A percentile compares a stretch with the other conserved stretches of the same genome.
Conservation (phyloP, 2,113 vertebrate species). For the Labeo catla region DNA sequence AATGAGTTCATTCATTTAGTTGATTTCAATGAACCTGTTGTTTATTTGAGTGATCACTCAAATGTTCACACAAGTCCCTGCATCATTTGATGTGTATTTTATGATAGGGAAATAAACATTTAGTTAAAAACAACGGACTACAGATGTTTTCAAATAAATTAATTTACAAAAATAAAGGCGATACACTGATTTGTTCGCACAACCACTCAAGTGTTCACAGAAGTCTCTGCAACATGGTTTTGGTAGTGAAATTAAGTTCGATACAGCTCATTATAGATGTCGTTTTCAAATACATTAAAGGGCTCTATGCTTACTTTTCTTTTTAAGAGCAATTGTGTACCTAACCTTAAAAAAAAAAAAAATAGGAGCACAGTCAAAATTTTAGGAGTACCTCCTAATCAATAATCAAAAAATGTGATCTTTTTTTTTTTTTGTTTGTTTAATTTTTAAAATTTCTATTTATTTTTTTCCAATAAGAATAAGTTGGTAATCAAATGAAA, state of each 20-base stretch:
- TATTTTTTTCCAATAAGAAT: too few relatives aligned
- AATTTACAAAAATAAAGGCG: neutral
- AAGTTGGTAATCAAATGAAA: too few relatives aligned
- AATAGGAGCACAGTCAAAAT: too few relatives aligned
- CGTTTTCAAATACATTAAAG: neutral
- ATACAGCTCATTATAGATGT: neutral
- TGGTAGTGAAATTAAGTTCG: neutral
- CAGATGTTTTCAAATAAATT: neutral
- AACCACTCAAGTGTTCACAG: conserved; percentile 26
- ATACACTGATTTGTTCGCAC: neutral
- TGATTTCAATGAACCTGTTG: neutral
- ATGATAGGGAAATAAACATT: neutral
- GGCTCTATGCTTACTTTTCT: too few relatives aligned
- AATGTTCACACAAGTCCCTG: neutral
- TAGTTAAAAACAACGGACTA: neutral
- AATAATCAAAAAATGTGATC: too few relatives aligned
- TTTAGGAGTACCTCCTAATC: too few relatives aligned
- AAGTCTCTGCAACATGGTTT: neutral
- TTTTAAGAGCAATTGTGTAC: too few relatives aligned
- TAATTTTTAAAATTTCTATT: too few relatives aligned
- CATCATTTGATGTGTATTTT: neutral
- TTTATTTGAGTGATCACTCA: neutral
- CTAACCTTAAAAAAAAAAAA: too few relatives aligned
- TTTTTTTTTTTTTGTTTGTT: too few relatives aligned
- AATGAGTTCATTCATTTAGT: neutral